phyloP scores from a whole-genome alignment of 2,888 invertebrate species.

The Holacanthella duospinosa region DNA sequence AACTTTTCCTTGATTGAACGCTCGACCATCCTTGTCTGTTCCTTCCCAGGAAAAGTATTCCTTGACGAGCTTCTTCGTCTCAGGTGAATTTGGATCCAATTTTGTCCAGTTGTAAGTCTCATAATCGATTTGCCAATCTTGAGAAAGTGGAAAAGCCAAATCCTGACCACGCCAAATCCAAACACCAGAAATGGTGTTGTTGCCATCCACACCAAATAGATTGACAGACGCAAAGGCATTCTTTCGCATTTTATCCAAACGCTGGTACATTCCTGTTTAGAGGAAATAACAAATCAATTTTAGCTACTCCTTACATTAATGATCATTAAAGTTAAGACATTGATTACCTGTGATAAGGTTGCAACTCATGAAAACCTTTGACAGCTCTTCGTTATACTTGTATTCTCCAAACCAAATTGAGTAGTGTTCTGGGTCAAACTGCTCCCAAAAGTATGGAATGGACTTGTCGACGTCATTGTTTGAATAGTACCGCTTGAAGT shows the following conservation, averaged over 20 bases:
- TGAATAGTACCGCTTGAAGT: slow-evolving; percentile 93
- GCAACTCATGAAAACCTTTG: slow-evolving; percentile 93
- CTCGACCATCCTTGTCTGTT: slow-evolving; percentile 70
- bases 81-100: slow-evolving; percentile 64
- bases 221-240: slow-evolving; percentile 87
- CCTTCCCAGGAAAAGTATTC: slow-evolving; percentile 89
- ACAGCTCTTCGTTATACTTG: slow-evolving; percentile 84
- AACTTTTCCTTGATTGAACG: slow-evolving; percentile 97
- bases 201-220: slow-evolving; percentile 83
- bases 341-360: slow-evolving; percentile 77
- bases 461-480: slow-evolving; percentile 90
- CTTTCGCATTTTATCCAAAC: slow-evolving; percentile 96
- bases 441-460: slow-evolving; percentile 95
- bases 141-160: slow-evolving; percentile 76
- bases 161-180: slow-evolving; percentile 98
- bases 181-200: slow-evolving; percentile 86
- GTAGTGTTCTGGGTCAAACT: slow-evolving; percentile 90
- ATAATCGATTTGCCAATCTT: slow-evolving; percentile 95
- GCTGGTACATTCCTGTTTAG: slow-evolving; percentile 97
- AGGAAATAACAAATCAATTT: background rate
- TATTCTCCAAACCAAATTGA: slow-evolving; percentile 97
- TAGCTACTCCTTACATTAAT: background rate
- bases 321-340: background rate
- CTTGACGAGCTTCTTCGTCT: slow-evolving; percentile 73
- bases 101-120: slow-evolving; percentile 94